Evolutionary conservation across 1,140 invertebrate genomes (phyloP), one percentile per base, ranked within the genome.

Genomic region (Uloborus diversus): DNA sequence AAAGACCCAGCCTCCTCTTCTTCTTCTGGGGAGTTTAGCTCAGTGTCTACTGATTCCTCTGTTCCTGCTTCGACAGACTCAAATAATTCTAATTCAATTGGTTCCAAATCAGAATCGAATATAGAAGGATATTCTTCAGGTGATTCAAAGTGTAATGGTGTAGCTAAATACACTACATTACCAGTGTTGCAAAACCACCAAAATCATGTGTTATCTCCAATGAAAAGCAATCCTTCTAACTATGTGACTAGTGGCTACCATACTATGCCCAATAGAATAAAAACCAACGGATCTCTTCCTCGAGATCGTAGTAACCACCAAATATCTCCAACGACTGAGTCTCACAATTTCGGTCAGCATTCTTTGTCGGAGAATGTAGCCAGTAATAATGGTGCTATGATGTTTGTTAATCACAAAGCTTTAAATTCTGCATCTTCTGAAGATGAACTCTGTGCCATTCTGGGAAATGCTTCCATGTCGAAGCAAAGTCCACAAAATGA

Each of bases 231-330:
- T 14, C 3, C 23, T 30, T 61, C 35, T 14, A 62, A 4, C 23
- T 78, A 65, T 23, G n/a, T 30, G n/a, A 9, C 53, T 17, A 69
- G 64, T 68, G 76, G 76, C 7, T 79, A 79, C 23, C 65, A 79
- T n/a, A 79, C 76, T 69, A 56, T 79, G 37, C 71, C 79, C 23
- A 23, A 85, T 87, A 93, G 95, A 85, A 93, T 96, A 79, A 94
- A 95, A 86, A 94, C 95, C 13, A 93, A 96, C 87, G 94, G 95
- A 37, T 94, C 95, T 47, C 85, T 96, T 65, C 93, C 94, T 1
- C 89, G 94, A 25, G 94, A 94, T 85, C 70, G 86, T 85, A 69
- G 65, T 5, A 49, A 32, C 2, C 14, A n/a, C n/a, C 73, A 64
- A 23, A 0, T 78, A 23, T 79, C 76, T 23, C 76, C 76, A 17